Conservation (phyloP, 2,113 vertebrate species). For the Entomyzon cyanotis region DNA sequence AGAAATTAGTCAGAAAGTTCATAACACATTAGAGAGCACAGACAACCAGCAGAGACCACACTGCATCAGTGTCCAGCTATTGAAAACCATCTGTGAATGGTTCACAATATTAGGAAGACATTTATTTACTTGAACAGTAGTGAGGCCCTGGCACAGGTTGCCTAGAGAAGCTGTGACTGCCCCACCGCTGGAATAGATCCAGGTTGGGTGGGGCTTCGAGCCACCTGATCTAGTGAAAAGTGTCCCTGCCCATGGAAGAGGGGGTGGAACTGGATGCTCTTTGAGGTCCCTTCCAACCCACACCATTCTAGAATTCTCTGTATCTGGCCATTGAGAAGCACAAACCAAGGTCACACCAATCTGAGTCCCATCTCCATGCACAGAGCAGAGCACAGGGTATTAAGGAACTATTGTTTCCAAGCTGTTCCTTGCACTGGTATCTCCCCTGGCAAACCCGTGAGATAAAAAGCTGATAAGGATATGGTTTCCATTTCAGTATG, state of each 20-base stretch:
- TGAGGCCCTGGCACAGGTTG: background rate
- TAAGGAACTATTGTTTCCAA: background rate
- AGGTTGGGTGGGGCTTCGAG: background rate
- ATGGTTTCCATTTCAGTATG: background rate
- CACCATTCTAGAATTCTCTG: background rate
- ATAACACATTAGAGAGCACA: background rate
- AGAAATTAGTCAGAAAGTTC: background rate
- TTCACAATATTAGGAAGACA: background rate
- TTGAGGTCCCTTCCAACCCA: background rate
- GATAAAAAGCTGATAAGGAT: background rate
- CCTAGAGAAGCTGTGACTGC: background rate
- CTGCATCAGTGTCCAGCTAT: fast-evolving
- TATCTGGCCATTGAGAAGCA: background rate
- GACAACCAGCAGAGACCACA: background rate
- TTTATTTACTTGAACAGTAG: background rate
- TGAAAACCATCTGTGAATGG: background rate
- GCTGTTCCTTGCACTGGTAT: background rate
- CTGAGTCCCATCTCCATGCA: background rate
- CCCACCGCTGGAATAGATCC: background rate
- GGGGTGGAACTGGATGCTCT: background rate
- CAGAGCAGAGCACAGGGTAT: background rate
- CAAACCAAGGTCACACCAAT: background rate
- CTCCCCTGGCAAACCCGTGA: background rate
- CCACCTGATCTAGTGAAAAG: background rate
- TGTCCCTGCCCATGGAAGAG: background rate